Base-by-base conservation (phyloP, 2,113 vertebrate genomes). In the Neoarius graeffei region DNA sequence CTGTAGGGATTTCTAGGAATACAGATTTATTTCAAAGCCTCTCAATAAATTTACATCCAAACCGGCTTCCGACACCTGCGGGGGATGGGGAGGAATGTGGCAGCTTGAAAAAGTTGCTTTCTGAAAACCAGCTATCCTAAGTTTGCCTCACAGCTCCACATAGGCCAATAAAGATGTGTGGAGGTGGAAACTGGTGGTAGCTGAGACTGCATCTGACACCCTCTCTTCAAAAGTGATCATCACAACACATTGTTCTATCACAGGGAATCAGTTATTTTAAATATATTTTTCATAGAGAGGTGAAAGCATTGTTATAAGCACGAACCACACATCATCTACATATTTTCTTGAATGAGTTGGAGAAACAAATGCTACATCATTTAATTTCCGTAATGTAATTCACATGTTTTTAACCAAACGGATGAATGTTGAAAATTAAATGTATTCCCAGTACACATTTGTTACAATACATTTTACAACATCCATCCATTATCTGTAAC, bases 1-100 rank as follows among this genome's bases (percentile, higher is more conserved):
- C 83, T 89, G 84, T 48, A 80, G 85, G 64, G 42, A n/a, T 84
- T 79, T 89, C 64, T 54, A 86, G 59, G 88, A 86, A 87, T 71
- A 19, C n/a, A 23, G 83, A 66, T 76, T 90, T 86, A 79, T 83
- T 81, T 81, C 25, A 11, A 86, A 84, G 35, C 60, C 64, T 48
- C 60, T 10, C 27, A 83, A 50, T 52, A 67, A 52, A 84, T 67
- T 84, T 84, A 30, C 82, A 84, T 84, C 30, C 80, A 11, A 82
- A 82, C 80, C 23, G 57, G 27, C 57, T 82, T 82, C 57, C 57
- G 57, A 82, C 80, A 62, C 80, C 35, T 48, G 57, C 57, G 30
- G 80, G 80, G 80, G 57, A 62, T 5, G 35, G 56, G 15, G n/a
- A 59, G 27, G 15, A 20, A 59, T 60, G 56, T 80, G 23, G 76